Percentiles rank a stretch among this genome's conserved stretches.
phyloP scores from a whole-genome alignment of 2,113 vertebrate genomes.

The Saimiri boliviensis region DNA sequence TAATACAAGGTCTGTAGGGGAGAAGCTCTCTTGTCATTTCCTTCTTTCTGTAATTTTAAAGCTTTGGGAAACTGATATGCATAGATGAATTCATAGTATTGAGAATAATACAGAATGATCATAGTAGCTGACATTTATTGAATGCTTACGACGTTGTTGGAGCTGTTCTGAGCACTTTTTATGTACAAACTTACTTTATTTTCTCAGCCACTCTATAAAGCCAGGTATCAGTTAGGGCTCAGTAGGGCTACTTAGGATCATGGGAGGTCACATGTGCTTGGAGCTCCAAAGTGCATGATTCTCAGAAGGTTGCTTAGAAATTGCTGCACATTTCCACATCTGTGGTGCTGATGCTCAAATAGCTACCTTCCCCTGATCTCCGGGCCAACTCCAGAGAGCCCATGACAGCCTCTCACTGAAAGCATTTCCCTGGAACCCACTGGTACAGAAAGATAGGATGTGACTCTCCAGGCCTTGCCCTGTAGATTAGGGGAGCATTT shows the following conservation, averaged over 20 bases:
- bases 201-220: neutral
- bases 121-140: accelerated
- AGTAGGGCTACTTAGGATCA: accelerated
- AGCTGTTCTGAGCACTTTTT: neutral
- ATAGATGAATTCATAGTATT: accelerated
- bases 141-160: accelerated
- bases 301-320: neutral
- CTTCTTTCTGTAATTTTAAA: accelerated
- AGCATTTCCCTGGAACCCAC: neutral
- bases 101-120: neutral
- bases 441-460: neutral
- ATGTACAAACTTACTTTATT: neutral
- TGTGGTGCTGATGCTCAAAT: no score
- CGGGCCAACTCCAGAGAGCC: accelerated
- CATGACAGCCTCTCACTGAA: accelerated
- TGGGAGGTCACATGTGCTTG: accelerated
- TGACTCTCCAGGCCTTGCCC: neutral
- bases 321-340: neutral
- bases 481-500: no score
- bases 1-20: neutral
- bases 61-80: no score
- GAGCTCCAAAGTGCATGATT: accelerated
- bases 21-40: neutral
- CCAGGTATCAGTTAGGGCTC: neutral
- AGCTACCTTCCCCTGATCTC: neutral